Evolutionary conservation across 1,140 invertebrate genomes (phyloP), one percentile per base, ranked within the genome.

Genomic region (Penaeus japonicus): DNA sequence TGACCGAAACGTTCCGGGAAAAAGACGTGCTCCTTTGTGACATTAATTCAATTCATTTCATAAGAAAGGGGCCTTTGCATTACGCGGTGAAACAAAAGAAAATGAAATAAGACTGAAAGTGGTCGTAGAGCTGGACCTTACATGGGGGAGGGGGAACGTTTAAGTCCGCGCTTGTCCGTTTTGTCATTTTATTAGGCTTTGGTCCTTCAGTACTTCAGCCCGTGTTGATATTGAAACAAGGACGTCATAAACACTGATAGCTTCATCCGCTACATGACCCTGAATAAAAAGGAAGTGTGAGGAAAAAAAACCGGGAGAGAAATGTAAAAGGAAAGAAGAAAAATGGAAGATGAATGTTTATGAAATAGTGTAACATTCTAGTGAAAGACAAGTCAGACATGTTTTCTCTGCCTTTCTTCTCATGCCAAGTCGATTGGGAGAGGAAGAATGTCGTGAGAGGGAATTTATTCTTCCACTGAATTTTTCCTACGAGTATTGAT

Each of bases 361-460:
- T 84, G 83, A 84, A 84, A 84, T 75, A 84, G 7, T 84, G 62
- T 84, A 73, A 84, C 39, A 70, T 84, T 75, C 65, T 53, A 84
- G 83, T 73, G 83, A 84, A 84, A 54, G 83, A 73, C 83, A 75
- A 24, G 65, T 27, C 39, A 75, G 57, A 82, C 77, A 54, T 79
- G 77, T 79, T 79, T 79, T 79, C 77, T 79, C 77, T 79, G 4
- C 22, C 77, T 79, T 79, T 79, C 77, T 79, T 79, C 39, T 53
- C 54, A 53, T 79, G 39, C 77, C 35, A 79, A 79, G 77, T 79
- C 39, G 39, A 54, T 79, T 20, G 15, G 20, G 39, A 30, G n/a
- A 53, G 10, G 39, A 15, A n/a, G 54, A n/a, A n/a, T 79, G 54
- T 47, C 47, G 47, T 15, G 47, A 47, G 47, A 47, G 47, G 47